These are phyloP conservation scores for Solenopsis invicta DNA, from an alignment of 1,140 invertebrate genomes.

Conservation along the genomic window DNA sequence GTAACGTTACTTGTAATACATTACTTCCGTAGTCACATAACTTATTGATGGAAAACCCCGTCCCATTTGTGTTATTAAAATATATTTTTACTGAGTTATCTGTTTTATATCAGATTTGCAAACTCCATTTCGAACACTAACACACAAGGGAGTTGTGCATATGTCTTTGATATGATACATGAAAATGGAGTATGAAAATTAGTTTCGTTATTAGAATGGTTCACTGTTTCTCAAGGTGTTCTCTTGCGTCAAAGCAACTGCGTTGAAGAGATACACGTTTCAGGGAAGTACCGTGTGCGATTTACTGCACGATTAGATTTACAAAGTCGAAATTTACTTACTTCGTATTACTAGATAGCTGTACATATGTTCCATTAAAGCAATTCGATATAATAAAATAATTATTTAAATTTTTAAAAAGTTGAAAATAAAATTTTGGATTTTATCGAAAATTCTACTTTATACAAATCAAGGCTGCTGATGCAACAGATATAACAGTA, in stretches of 20 bases:
- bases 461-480: neutral
- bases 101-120: conserved; percentile 24
- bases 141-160: neutral
- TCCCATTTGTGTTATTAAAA: conserved; percentile 17
- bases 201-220: conserved; percentile 61
- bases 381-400: neutral
- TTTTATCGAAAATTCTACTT: neutral
- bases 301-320: conserved; percentile 58
- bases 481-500: neutral
- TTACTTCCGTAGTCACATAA: neutral
- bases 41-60: neutral
- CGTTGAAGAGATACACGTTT: conserved; percentile 50
- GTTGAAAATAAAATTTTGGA: neutral
- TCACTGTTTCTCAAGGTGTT: conserved; percentile 61
- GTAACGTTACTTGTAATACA: neutral
- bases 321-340: conserved; percentile 31
- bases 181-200: conserved; percentile 63
- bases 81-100: conserved; percentile 30
- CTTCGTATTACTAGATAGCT: conserved; percentile 17
- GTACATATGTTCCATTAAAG: neutral
- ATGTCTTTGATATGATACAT: conserved; percentile 46
- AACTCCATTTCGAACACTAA: neutral
- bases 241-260: conserved; percentile 49
- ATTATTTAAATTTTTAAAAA: neutral
- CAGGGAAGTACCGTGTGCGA: conserved; percentile 31